Evolutionary conservation across 2,888 invertebrate species (phyloP).

Genomic region (Spisula subtruncata): DNA sequence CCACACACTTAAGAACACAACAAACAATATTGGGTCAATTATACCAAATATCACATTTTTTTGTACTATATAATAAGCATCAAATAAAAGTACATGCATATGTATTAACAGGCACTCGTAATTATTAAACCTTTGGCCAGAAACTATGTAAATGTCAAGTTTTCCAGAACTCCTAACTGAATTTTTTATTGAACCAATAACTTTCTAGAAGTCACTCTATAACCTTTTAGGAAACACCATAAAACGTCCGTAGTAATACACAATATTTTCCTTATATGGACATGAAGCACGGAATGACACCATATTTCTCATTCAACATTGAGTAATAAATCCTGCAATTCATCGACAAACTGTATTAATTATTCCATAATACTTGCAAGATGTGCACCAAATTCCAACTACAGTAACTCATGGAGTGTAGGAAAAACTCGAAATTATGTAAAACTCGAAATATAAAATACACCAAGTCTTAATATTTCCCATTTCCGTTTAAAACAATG

Average conservation of each 20-base stretch:
- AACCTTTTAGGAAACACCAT: neutral
- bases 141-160: too few relatives aligned
- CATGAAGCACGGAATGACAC: neutral
- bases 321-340: neutral
- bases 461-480: neutral
- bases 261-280: neutral
- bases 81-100: too few relatives aligned
- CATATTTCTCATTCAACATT: neutral
- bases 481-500: constrained; percentile 16
- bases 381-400: neutral
- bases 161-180: too few relatives aligned
- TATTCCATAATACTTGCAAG: neutral
- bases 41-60: too few relatives aligned
- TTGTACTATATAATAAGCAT: too few relatives aligned
- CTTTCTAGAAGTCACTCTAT: too few relatives aligned
- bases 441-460: neutral
- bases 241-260: neutral
- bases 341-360: neutral
- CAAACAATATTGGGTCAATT: too few relatives aligned
- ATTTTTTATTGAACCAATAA: too few relatives aligned
- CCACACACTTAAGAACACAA: too few relatives aligned
- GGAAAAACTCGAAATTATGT: too few relatives aligned
- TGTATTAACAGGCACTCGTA: too few relatives aligned
- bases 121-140: too few relatives aligned
- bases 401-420: neutral